Evolutionary conservation across 2,888 invertebrate species (phyloP), one percentile per base, ranked within the genome.

Genomic region (Morpho deidamia): DNA sequence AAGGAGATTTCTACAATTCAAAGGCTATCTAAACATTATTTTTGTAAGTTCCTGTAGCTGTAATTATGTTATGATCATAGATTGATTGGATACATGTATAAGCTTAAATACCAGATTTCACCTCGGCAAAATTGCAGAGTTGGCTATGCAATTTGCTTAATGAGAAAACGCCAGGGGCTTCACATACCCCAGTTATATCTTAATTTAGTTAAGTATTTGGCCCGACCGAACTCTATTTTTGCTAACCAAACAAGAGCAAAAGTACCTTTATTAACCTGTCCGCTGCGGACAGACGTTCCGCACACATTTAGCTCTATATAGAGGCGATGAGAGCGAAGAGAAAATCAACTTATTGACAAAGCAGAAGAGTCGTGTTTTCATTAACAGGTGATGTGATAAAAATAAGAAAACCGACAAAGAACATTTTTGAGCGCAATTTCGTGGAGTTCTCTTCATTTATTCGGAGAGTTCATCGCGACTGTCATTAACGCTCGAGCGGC

Each of bases 401-500:
- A 10, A 43, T 37, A 53, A 56, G 51, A 56, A 49, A 56, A 53
- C 40, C 23, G 52, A 38, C 35, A 53, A 50, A 56, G 58, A 56
- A 53, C 46, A 46, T 60, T 56, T 55, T 39, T 46, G 50, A 55
- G 59, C 53, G 55, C 55, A 60, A 62, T 61, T 60, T 59, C 58
- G 54, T 53, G 43, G 42, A 60, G 60, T 46, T 59, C 60, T 59
- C 53, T 57, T 55, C 62, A 60, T 62, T 63, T 51, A 42, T 32
- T 23, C 23, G 14, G 23, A 42, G 42, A 23, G 23, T 42, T 42
- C 42, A 23, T 42, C 42, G 14, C 11, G 53, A 57, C 61, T 63
- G 64, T 63, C 61, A 64, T 61, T 64, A 63, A 61, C 59, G 50
- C 45, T 52, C 53, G 49, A 42, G 51, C 43, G 48, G 11, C 33